These are phyloP conservation scores for Cerastoderma edule DNA, from an alignment of 2,888 invertebrate genomes.

Conservation along the genomic window DNA sequence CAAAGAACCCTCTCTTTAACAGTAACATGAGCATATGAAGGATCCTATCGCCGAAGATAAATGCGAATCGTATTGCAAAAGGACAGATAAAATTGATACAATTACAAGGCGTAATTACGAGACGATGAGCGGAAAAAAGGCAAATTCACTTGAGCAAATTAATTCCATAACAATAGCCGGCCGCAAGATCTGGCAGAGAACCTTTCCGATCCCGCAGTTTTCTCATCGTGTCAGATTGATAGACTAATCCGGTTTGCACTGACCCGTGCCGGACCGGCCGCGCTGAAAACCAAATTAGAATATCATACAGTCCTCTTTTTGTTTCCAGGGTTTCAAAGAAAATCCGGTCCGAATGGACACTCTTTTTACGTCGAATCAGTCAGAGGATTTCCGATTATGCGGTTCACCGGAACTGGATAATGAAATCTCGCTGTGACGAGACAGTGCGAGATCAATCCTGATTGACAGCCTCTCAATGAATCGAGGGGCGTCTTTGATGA, in stretches of 20 bases:
- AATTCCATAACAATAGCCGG: conserved; percentile 12
- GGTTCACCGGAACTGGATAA: conserved; percentile 47
- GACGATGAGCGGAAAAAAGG: conserved; percentile 17
- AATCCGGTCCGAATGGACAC: conserved; percentile 17
- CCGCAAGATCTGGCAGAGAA: conserved; percentile 12
- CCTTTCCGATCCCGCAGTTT: conserved; percentile 13
- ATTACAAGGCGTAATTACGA: conserved; percentile 20
- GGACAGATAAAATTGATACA: conserved; percentile 1
- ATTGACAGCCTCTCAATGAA: conserved; percentile 54
- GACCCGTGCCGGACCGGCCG: conserved; percentile 45
- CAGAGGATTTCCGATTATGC: conserved; percentile 49
- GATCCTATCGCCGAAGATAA: not conserved
- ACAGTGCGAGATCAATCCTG: conserved; percentile 56
- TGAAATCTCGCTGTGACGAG: conserved; percentile 58
- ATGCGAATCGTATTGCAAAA: not conserved
- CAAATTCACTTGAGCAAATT: conserved; percentile 12
- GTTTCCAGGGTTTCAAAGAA: conserved; percentile 39
- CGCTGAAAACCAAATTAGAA: conserved; percentile 61
- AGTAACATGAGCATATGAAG: too few relatives aligned
- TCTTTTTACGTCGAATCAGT: conserved; percentile 43
- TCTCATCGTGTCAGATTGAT: conserved; percentile 29
- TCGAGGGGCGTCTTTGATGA: conserved; percentile 49
- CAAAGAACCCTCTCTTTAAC: too few relatives aligned
- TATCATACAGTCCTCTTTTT: conserved; percentile 49
- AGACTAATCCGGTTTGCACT: conserved; percentile 50